phyloP scores from a whole-genome alignment of 2,113 vertebrate species.

The Alaudala cheleensis region DNA sequence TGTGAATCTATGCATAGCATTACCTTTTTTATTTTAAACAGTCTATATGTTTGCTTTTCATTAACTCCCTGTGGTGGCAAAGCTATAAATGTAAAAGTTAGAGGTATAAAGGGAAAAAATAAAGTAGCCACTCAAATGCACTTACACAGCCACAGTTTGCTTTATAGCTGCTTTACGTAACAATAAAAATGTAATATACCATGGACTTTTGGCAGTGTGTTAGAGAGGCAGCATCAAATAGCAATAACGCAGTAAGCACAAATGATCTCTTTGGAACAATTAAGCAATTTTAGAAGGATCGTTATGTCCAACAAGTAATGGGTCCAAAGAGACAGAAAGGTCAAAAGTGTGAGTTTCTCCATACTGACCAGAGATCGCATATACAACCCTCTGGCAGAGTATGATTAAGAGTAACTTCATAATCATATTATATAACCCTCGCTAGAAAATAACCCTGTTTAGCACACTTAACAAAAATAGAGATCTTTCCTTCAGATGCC shows the following conservation, averaged over 20 bases:
- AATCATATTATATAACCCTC: background rate
- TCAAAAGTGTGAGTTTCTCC: background rate
- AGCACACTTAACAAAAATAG: background rate
- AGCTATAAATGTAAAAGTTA: background rate
- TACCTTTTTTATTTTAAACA: background rate
- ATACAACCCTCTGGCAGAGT: background rate
- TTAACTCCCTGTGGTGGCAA: constrained; percentile 32
- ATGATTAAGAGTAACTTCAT: background rate
- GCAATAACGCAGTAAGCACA: background rate
- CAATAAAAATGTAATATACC: constrained; percentile 48
- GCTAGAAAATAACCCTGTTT: background rate
- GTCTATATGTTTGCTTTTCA: constrained; percentile 17
- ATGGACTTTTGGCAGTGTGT: background rate
- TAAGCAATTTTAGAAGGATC: background rate
- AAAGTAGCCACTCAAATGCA: constrained; percentile 30
- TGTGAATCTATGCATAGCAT: background rate
- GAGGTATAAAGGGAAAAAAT: background rate
- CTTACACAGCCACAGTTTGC: background rate
- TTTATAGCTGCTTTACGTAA: constrained; percentile 43
- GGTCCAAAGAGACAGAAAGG: constrained; percentile 2
- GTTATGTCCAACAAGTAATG: background rate
- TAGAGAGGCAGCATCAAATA: background rate
- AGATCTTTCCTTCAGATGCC: background rate
- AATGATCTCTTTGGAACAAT: constrained; percentile 41
- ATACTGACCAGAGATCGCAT: background rate